phyloP scores from a whole-genome alignment of 2,797 vertebrate species.

The Mastacembelus armatus region DNA sequence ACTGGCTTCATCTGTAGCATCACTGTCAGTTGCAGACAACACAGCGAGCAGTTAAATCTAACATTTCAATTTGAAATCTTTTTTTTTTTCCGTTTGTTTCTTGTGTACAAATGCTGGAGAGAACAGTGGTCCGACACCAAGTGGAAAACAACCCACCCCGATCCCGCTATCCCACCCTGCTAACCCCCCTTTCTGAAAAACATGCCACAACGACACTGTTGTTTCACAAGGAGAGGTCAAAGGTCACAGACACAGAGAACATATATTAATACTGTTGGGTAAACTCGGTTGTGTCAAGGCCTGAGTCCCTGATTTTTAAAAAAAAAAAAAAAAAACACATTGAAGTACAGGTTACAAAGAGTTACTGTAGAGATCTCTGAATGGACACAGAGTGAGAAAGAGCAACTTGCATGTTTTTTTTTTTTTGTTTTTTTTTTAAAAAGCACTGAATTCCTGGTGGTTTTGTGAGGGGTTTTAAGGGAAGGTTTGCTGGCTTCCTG shows the following conservation, averaged over 20 bases:
- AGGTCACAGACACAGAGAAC: slow-evolving; percentile 89
- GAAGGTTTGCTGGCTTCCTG: slow-evolving; percentile 57
- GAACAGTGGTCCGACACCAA: slow-evolving; percentile 85
- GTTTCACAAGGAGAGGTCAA: slow-evolving; percentile 94
- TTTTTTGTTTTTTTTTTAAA: slow-evolving; percentile 35
- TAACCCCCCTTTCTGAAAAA: slow-evolving; percentile 68
- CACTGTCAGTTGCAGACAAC: slow-evolving; percentile 92
- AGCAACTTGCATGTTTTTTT: slow-evolving; percentile 56
- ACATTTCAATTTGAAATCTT: slow-evolving; percentile 80
- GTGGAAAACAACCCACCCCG: slow-evolving; percentile 77
- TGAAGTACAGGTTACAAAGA: slow-evolving; percentile 84
- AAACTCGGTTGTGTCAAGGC: slow-evolving; percentile 87
- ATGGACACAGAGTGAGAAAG: slow-evolving; percentile 80
- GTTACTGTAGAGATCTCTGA: slow-evolving; percentile 60
- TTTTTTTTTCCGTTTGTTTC: slow-evolving; percentile 50
- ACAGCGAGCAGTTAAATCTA: slow-evolving; percentile 88
- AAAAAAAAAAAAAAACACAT: slow-evolving; percentile 68
- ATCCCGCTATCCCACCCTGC: not conserved
- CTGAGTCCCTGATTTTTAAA: slow-evolving; percentile 74
- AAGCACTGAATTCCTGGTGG: slow-evolving; percentile 83
- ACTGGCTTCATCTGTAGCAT: slow-evolving; percentile 74
- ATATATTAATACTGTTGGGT: slow-evolving; percentile 98
- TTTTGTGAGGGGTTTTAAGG: slow-evolving; percentile 38
- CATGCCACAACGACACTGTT: slow-evolving; percentile 91
- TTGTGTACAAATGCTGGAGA: slow-evolving; percentile 84